Base-by-base conservation (phyloP, 1,140 invertebrate genomes). In the Rhizoglyphus robini region DNA sequence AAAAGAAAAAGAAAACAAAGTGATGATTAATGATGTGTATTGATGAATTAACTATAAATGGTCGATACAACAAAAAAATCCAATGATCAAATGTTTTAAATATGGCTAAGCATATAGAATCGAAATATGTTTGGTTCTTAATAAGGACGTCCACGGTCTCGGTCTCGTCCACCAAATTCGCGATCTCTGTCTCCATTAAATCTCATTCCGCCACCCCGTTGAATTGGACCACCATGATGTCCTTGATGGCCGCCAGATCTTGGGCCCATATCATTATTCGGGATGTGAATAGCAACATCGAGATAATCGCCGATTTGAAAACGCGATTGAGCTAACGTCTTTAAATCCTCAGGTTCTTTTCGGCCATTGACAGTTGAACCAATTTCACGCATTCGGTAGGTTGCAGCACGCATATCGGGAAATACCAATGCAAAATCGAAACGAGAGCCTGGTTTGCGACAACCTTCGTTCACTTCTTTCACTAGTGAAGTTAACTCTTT, bases 381-480 rank as follows among this genome's bases (percentile, higher is more conserved):
- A 70, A 99, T 95, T 74, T 97, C 90, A 69, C 91, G 81, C 83
- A 95, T 87, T 54, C 79, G 72, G 73, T 90, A 96, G n/a, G 86
- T 84, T 20, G 87, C 83, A 29, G 83, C 81, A 64, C 86, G 79
- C 46, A 80, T 75, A 74, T 98, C 93, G 1, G 95, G 94, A 73
- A 84, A 93, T 0, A 99, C 91, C 36, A 98, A 81, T 2, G 89
- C 87, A 81, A 99, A 99, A 74, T 96, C 92, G 77, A 99, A 98
- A 69, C 90, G 90, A n/a, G 95, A 97, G 59, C 94, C 95, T 75
- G 93, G 92, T 63, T 86, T 84, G 30, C 94, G 78, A 5, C 95
- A 88, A 75, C 99, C 96, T 32, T 90, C 89, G 78, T 98, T 97
- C 0, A 99, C 94, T 83, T 99, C 95, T 74, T 95, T 94, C 0